Evolutionary conservation across 2,113 vertebrate genomes (phyloP), one percentile per base, ranked within the genome.

Genomic region (Poeciliopsis occidentalis): DNA sequence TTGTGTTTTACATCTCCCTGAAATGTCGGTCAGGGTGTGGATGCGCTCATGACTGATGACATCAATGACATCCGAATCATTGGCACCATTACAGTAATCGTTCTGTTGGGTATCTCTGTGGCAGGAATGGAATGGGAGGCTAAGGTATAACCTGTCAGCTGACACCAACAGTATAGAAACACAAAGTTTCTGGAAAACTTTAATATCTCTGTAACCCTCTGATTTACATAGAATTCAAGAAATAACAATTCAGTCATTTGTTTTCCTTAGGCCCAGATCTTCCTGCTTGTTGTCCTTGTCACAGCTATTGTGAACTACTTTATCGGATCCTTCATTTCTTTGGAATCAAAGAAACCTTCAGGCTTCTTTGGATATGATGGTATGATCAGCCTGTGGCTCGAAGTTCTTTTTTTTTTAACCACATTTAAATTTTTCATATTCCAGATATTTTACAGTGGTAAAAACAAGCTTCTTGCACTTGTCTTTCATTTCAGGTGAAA

Each of bases 71-170:
- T 98, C 78, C 94, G 98, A 76, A 98, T 99, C 82, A 94, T 99
- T 51, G 98, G 98, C 32, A 96, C 96, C 83, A 96, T 99, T 82
- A 99, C 98, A 0, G 94, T 99, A 2, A 96, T 99, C 39, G 62
- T 97, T 30, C 93, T 99, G 8, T 88, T 99, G 61, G 98, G 97
- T 3, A 99, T 99, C 89, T 99, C 98, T 0, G 95, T 99, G 64
- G 98, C 98, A 44, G 98, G 98, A 80, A 99, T 99, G 98, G 98
- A 99, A 67, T 99, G 98, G 98, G 98, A 99, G 92, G 96, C 98
- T 69, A 99, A 99, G 94, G 98, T 99, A 93, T 19, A 69, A 73
- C 12, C 60, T 71, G 39, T 41, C 44, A 47, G 17, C 44, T 17
- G 17, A 19, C 15, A 15, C 15, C 44, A 47, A 19, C 44, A 47